These are phyloP conservation scores for Diglossa cyanea DNA, from an alignment of 2,797 vertebrate species.

Conservation along the genomic window DNA sequence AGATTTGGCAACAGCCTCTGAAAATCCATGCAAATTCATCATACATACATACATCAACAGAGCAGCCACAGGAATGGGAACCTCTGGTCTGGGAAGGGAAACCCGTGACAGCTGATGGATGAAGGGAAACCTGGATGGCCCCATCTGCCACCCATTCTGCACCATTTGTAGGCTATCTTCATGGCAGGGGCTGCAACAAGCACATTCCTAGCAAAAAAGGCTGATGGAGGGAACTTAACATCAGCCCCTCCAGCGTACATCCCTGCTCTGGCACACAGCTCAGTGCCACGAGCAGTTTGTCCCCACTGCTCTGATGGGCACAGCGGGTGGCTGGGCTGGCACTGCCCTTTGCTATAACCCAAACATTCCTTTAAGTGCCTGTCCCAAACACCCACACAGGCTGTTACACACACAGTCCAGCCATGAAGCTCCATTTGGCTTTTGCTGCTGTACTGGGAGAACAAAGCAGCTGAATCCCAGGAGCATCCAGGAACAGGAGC, in stretches of 20 bases:
- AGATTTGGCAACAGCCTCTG: not conserved
- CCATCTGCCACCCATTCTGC: fast-evolving
- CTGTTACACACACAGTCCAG: not conserved
- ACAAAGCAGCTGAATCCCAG: not conserved
- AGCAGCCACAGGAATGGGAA: fast-evolving
- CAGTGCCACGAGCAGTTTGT: fast-evolving
- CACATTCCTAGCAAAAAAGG: not conserved
- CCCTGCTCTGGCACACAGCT: fast-evolving
- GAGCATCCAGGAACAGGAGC: not conserved
- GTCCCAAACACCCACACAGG: not conserved
- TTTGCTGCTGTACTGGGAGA: not conserved
- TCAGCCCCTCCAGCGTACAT: fast-evolving
- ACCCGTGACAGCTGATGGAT: not conserved
- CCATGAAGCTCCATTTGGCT: not conserved
- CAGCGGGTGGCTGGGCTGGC: not conserved
- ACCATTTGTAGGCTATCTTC: not conserved
- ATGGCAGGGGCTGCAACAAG: not conserved
- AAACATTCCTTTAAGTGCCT: not conserved
- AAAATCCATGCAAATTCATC: not conserved
- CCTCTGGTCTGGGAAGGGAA: not conserved
- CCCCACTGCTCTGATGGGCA: not conserved
- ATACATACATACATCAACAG: fast-evolving
- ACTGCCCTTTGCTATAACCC: not conserved
- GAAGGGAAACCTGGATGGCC: not conserved
- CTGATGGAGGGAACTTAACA: not conserved